Conservation (phyloP, 2,113 vertebrate genomes). For the Scomber japonicus region DNA sequence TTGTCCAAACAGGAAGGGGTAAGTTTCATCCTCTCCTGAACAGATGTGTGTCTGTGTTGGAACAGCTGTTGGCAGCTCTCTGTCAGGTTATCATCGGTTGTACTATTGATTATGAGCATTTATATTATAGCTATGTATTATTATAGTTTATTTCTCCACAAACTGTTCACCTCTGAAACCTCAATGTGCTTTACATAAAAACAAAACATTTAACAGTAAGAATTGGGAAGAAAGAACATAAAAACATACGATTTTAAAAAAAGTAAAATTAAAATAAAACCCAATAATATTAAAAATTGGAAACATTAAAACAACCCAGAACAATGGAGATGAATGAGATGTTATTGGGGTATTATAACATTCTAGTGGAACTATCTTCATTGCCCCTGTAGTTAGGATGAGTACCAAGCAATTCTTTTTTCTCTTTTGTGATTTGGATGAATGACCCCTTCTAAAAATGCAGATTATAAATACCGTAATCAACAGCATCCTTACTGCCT, state of each 20-base stretch:
- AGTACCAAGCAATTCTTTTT: not conserved
- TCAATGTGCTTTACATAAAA: no score
- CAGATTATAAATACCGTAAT: constrained; percentile 33
- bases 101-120: not conserved
- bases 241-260: no score
- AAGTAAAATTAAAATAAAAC: no score
- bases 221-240: no score
- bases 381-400: not conserved
- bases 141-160: no score
- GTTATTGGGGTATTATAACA: not conserved
- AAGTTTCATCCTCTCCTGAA: constrained; percentile 64
- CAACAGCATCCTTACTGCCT: not conserved
- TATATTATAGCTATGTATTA: no score
- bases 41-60: not conserved
- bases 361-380: not conserved
- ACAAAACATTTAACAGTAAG: no score
- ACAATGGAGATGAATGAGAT: rapidly evolving
- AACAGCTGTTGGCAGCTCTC: not conserved
- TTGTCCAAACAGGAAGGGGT: constrained; percentile 94
- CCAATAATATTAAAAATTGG: no score
- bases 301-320: not conserved
- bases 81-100: not conserved
- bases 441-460: constrained; percentile 1
- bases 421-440: constrained; percentile 3
- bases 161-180: not conserved